These are phyloP conservation scores for Cheilosia variabilis DNA, from an alignment of 2,888 invertebrate species.

Conservation along the genomic window DNA sequence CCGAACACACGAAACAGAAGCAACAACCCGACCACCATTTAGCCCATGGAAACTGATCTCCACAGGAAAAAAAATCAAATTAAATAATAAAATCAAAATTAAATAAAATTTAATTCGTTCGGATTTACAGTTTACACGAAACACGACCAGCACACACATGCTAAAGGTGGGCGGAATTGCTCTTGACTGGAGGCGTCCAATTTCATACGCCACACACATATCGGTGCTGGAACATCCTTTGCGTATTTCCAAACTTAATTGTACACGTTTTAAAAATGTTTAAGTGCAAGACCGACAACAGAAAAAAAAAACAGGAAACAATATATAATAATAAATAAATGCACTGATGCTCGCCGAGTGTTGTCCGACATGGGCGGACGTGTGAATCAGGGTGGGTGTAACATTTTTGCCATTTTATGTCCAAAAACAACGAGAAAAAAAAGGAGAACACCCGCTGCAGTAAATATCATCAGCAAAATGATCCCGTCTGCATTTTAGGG, in stretches of 20 bases:
- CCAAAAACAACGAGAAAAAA: conserved; percentile 23
- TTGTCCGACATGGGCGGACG: conserved; percentile 62
- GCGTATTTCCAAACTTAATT: conserved; percentile 57
- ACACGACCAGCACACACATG: conserved; percentile 31
- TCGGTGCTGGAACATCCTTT: neutral
- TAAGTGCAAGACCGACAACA: conserved; percentile 14
- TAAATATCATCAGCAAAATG: conserved; percentile 51
- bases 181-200: conserved; percentile 15
- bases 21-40: conserved; percentile 3
- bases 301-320: neutral
- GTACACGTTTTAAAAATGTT: conserved; percentile 58
- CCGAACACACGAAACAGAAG: conserved; percentile 51
- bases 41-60: conserved; percentile 4
- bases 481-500: conserved; percentile 31
- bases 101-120: conserved; percentile 67
- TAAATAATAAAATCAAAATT: conserved; percentile 72
- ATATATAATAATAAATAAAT: neutral
- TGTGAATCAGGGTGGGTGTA: conserved; percentile 48
- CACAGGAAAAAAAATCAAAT: conserved; percentile 31
- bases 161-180: conserved; percentile 19
- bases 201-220: conserved; percentile 10
- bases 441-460: conserved; percentile 29
- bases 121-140: conserved; percentile 53
- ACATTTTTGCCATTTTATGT: conserved; percentile 55
- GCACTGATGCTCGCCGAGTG: conserved; percentile 50